A percentile compares a stretch with the other conserved stretches of the same genome.
Evolutionary conservation across 2,888 invertebrate species (phyloP).

Genomic region (Dioctria rufipes): DNA sequence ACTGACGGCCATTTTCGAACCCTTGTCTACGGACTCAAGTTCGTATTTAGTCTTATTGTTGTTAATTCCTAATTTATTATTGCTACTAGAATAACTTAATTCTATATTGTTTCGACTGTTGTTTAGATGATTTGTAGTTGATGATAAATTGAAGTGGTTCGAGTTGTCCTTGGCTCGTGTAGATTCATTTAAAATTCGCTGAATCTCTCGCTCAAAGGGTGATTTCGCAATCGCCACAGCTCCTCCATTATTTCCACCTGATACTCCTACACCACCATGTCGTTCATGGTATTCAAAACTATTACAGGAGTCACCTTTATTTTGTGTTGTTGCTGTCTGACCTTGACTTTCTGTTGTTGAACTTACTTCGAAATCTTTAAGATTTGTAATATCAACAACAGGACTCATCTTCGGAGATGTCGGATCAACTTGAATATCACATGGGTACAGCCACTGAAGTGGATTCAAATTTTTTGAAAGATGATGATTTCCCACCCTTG

Average conservation of each 20-base stretch:
- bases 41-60: conserved; percentile 67
- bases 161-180: conserved; percentile 64
- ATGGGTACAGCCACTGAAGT: conserved; percentile 76
- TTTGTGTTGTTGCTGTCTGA: conserved; percentile 75
- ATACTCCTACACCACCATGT: conserved; percentile 51
- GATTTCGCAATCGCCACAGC: conserved; percentile 72
- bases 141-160: conserved; percentile 53
- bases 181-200: conserved; percentile 81
- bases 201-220: conserved; percentile 86
- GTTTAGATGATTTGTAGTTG: conserved; percentile 57
- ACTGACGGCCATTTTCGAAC: conserved; percentile 67
- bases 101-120: conserved; percentile 67
- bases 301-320: conserved; percentile 77
- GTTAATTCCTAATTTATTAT: conserved; percentile 68
- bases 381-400: conserved; percentile 67
- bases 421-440: conserved; percentile 75
- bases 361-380: conserved; percentile 70
- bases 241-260: conserved; percentile 56
- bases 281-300: conserved; percentile 77
- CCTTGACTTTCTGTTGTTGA: conserved; percentile 73
- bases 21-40: conserved; percentile 62
- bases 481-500: conserved; percentile 66
- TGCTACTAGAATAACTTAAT: conserved; percentile 68
- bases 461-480: conserved; percentile 69
- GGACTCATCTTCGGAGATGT: conserved; percentile 65